Conservation (phyloP, 2,113 vertebrate species). For the Mionectes macconnelli region DNA sequence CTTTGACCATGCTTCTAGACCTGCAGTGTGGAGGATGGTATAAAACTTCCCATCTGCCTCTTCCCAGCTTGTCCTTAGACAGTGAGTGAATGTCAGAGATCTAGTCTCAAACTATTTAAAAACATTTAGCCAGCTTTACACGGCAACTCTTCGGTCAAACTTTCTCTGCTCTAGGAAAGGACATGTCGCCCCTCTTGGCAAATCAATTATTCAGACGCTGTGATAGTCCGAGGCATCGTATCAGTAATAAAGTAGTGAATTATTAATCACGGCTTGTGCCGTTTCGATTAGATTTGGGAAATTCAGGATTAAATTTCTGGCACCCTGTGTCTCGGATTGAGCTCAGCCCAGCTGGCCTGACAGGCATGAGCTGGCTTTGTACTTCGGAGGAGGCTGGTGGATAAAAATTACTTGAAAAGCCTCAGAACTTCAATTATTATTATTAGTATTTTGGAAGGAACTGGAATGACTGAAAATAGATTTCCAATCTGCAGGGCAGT, state of each 20-base stretch:
- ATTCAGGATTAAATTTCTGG: constrained; percentile 75
- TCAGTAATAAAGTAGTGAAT: constrained; percentile 77
- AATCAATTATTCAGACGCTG: constrained; percentile 76
- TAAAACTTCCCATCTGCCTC: neutral
- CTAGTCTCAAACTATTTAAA: constrained; percentile 53
- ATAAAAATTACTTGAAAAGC: constrained; percentile 63
- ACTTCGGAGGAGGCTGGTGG: constrained; percentile 55
- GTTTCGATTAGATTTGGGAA: constrained; percentile 76
- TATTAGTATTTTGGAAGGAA: constrained; percentile 56
- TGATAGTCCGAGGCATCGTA: constrained; percentile 72
- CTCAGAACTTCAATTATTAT: constrained; percentile 53
- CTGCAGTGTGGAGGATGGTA: neutral
- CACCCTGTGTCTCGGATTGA: constrained; percentile 65
- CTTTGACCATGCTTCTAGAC: neutral
- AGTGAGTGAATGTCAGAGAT: constrained; percentile 41
- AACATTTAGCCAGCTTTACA: constrained; percentile 56
- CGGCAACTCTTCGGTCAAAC: constrained; percentile 49
- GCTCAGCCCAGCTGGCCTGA: constrained; percentile 70
- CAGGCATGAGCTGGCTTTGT: constrained; percentile 56
- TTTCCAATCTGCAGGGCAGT: constrained; percentile 54
- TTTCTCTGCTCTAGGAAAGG: constrained; percentile 65
- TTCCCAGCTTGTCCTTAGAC: neutral
- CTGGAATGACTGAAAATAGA: constrained; percentile 54
- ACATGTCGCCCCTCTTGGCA: constrained; percentile 57
- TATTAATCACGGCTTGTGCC: constrained; percentile 72